Base-by-base conservation (phyloP, 2,888 invertebrate species). In the Matsumyia berberina region DNA sequence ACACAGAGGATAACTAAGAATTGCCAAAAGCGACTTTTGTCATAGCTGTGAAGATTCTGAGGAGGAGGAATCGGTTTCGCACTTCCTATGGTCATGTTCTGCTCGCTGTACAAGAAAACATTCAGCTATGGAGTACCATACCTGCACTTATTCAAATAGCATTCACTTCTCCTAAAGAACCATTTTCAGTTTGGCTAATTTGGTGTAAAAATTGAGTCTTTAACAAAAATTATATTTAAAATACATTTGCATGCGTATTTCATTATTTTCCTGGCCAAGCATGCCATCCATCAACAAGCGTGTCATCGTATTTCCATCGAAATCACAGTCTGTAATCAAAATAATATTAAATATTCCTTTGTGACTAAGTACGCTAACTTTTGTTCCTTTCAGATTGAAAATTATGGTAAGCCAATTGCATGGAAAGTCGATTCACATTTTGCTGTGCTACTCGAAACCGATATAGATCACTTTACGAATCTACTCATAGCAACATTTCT, bases 351-450 rank as follows among this genome's bases (percentile, higher is more conserved):
- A 15, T 6, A 9, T 24, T 39, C 19, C 24, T 15, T 33, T 53
- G 67, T 67, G 24, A 72, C 60, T 51, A 72, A 72, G 29, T 29
- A 0, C 8, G 5, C 15, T 46, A 67, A 77, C 33, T 53, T 39
- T 33, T 74, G 51, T 70, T 79, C 12, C 42, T 92, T 92, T 42
- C 91, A 96, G 96, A 92, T 97, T 88, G 96, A 96, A 89, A 94
- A 95, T 88, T 96, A 95, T 91, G 97, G 97, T 72, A 94, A 94
- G 89, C 94, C 95, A 57, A 93, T 96, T 72, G 96, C 96, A 31
- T 97, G 97, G 97, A 96, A 95, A 89, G 95, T 95, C 64, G 94
- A 94, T 64, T 94, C 95, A 86, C 94, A 94, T 89, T 94, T 97
- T 88, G 95, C 95, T 62, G 93, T 96, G 86, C 94, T 97, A 82